phyloP scores from a whole-genome alignment of 1,140 invertebrate genomes.

The Bombus confusus region DNA sequence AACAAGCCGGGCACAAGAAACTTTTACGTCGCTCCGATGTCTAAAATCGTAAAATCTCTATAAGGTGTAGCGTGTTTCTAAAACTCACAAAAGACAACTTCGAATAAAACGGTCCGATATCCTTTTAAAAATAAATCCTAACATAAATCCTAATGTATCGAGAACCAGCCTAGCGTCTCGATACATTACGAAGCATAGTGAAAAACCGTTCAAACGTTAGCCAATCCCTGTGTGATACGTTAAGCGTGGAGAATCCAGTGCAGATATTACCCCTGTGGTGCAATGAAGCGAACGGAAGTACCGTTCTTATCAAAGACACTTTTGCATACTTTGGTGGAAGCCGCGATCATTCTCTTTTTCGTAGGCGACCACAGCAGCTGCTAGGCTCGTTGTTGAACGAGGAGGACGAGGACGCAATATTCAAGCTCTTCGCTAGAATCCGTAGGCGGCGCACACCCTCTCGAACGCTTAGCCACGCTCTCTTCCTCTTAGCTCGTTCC shows the following conservation, averaged over 20 bases:
- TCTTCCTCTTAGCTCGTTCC: constrained; percentile 64
- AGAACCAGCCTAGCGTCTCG: neutral
- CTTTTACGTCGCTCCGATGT: too few relatives aligned
- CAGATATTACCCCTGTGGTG: neutral
- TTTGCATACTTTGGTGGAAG: constrained; percentile 27
- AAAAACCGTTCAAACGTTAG: constrained; percentile 18
- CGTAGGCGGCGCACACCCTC: constrained; percentile 47
- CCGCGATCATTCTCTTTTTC: constrained; percentile 38
- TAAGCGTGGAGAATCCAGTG: neutral
- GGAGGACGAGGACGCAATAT: constrained; percentile 55
- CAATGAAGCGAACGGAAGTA: neutral
- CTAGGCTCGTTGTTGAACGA: constrained; percentile 2
- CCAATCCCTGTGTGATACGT: constrained; percentile 21
- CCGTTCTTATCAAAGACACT: constrained; percentile 34
- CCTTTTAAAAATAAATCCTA: neutral
- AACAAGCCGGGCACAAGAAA: too few relatives aligned
- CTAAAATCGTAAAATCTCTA: too few relatives aligned
- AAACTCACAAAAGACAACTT: neutral
- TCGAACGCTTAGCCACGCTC: constrained; percentile 43
- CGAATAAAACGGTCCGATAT: neutral
- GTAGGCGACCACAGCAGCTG: constrained; percentile 20
- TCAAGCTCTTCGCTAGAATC: constrained; percentile 60
- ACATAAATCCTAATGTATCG: neutral
- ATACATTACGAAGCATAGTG: too few relatives aligned
- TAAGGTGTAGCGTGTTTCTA: too few relatives aligned